Base-by-base conservation (phyloP, 2,888 invertebrate species). In the Antheraea yamamai region DNA sequence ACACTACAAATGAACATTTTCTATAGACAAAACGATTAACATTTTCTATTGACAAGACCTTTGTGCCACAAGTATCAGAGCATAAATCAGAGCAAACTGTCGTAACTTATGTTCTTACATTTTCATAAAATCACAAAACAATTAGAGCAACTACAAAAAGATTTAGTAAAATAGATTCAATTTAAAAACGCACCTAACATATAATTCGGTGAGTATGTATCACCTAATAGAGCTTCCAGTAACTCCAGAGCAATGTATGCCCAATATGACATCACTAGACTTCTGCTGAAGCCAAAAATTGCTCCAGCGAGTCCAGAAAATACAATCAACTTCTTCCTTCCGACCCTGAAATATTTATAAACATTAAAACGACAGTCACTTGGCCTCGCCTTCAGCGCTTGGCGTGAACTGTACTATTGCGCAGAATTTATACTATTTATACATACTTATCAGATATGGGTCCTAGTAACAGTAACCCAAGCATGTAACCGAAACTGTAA, bases 181-280 rank as follows among this genome's bases (percentile, higher is more conserved):
- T 20, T n/a, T 26, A 26, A 18, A 0, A 18, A 66, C 26, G 0
- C 12, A 88, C 87, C 81, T 80, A 88, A 78, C 75, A 85, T 85
- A 74, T 82, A 88, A 6, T 78, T 77, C 23, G 84, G 81, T 12
- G 88, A 87, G 76, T 83, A 86, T 39, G 78, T 79, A 72, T 89
- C 88, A 52, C 89, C 88, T 7, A 88, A 73, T 0, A 83, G 73
- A 35, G 87, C 81, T 75, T 87, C 88, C 18, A 86, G 4, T 2
- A 83, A 77, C 74, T 89, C 87, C 18, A 85, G 77, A 0, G 75
- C 73, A 18, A 87, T 78, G 75, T 83, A 88, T 8, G 80, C 73
- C 81, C 83, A 82, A 76, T 87, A 88, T 7, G 80, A 81, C 0
- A 73, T 76, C 2, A 80, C 77, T 35, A 83, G 79, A 77, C 86